Evolutionary conservation across 2,113 vertebrate genomes (phyloP), one percentile per base, ranked within the genome.

Genomic region (Aplodontia rufa): DNA sequence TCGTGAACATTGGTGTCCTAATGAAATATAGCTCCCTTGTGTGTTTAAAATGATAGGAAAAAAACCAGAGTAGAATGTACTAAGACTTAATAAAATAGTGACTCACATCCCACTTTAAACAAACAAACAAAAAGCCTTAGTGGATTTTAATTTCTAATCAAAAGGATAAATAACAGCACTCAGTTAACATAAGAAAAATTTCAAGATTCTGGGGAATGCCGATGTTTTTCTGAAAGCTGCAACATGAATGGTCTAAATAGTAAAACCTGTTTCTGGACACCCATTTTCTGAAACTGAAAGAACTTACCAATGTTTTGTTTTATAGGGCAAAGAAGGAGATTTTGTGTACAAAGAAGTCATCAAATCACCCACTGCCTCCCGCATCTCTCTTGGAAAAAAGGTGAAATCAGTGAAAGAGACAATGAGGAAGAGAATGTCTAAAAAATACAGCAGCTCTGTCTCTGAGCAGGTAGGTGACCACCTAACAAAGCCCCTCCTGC

Each of bases 321-420:
- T 97, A 0, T 98, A 99, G 99, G 98, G 98, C 93, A 99, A 99
- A 98, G 99, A 99, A 71, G 99, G 99, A 92, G 99, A 99, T 95
- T 99, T 99, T 62, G 98, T 99, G 89, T 99, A 99, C 98, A 99
- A 99, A 96, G 99, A 99, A 89, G 99, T 99, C 90, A 99, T 99
- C 96, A 99, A 99, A 96, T 99, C 99, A 24, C 99, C 99, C 42
- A 99, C 99, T 32, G 99, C 99, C 3, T 99, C 99, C 45, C 99
- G 99, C 81, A 99, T 99, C 97, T 99, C 99, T 66, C 98, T 99
- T 89, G 99, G 99, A 82, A 99, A 99, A 98, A 99, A 99, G 98
- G 99, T 99, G 97, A 99, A 99, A 97, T 99, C 99, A 1, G 99
- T 99, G 76, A 99, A 99, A 97, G 99, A 99, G 98, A 99, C 99